Evolutionary conservation across 64 coral and sea anemone species (phyloP), one percentile per base, ranked within the genome.

Genomic region (Montipora sp.): DNA sequence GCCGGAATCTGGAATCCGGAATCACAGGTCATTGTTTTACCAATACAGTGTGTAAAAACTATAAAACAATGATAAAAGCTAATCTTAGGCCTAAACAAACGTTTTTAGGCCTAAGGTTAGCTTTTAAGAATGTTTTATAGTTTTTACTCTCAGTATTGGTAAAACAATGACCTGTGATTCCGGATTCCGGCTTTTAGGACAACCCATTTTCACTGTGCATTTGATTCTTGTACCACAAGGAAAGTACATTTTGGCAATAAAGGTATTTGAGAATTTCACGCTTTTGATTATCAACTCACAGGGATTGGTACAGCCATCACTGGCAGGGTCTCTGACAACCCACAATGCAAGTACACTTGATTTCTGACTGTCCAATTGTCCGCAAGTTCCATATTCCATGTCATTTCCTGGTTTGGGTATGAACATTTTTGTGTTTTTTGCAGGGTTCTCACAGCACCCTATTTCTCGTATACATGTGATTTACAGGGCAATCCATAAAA

Each of bases 211-310:
- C 59, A 63, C 59, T 63, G 59, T 73, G 70, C 70, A 73, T 73
- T 23, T 23, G 23, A 73, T 73, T 73, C 70, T 73, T 73, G 70
- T 73, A 73, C 70, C 70, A 73, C 70, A 73, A 73, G 59, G 70
- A 73, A 73, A 73, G 70, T 27, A 73, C 5, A 73, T 73, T 73
- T 73, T 73, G 70, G n/a, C 70, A 73, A 7, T 73, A 73, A 73
- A 73, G 70, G 70, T 73, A 73, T 73, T 73, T 73, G 70, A n/a
- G 70, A 73, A 73, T 24, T 24, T 24, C 24, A 24, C 24, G 24
- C 24, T 24, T 24, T 24, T 24, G 70, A 27, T 73, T 27, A 73
- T 73, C 70, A 27, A 73, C 70, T 73, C n/a, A 23, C 9, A 22
- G 70, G 70, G 23, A 73, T 21, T 73, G 70, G 70, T 73, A 73